Evolutionary conservation across 2,888 invertebrate genomes (phyloP).

Genomic region (Xanthostigma xanthostigma): DNA sequence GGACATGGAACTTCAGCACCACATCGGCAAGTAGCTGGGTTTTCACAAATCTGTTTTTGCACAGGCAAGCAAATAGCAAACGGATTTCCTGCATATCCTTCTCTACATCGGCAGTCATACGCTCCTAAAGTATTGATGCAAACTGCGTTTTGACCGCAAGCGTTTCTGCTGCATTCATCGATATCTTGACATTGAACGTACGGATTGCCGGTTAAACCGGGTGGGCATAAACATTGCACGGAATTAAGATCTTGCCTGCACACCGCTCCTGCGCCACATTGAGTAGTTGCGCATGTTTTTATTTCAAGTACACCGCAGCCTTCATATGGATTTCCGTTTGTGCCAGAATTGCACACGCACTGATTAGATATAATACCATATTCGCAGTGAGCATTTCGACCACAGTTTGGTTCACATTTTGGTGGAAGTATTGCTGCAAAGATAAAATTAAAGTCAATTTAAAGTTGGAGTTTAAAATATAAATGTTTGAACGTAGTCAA

Average conservation of each 20-base stretch:
- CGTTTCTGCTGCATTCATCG: slow-evolving; percentile 65
- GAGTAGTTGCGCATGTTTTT: slow-evolving; percentile 52
- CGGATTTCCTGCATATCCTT: slow-evolving; percentile 74
- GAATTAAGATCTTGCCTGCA: slow-evolving; percentile 61
- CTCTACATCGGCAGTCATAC: slow-evolving; percentile 79
- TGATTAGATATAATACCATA: slow-evolving; percentile 55
- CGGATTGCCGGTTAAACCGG: slow-evolving; percentile 76
- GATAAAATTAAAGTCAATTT: slow-evolving; percentile 12
- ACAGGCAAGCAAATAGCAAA: slow-evolving; percentile 65
- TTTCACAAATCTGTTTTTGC: slow-evolving; percentile 51
- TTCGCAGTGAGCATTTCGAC: slow-evolving; percentile 72
- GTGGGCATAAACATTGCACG: slow-evolving; percentile 68
- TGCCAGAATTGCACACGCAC: slow-evolving; percentile 73
- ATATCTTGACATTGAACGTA: slow-evolving; percentile 73
- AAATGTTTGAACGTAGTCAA: neutral
- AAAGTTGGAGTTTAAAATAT: neutral
- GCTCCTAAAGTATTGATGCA: slow-evolving; percentile 83
- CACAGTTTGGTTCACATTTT: slow-evolving; percentile 65
- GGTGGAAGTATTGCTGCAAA: slow-evolving; percentile 60
- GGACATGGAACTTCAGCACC: slow-evolving; percentile 58
- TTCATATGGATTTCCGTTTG: slow-evolving; percentile 75
- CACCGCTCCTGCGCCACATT: slow-evolving; percentile 66
- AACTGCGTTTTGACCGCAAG: slow-evolving; percentile 71
- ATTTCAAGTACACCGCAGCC: slow-evolving; percentile 58
- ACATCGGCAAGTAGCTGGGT: slow-evolving; percentile 55